These are phyloP conservation scores for Harpegnathos saltator DNA, from an alignment of 1,140 invertebrate genomes.

Conservation along the genomic window DNA sequence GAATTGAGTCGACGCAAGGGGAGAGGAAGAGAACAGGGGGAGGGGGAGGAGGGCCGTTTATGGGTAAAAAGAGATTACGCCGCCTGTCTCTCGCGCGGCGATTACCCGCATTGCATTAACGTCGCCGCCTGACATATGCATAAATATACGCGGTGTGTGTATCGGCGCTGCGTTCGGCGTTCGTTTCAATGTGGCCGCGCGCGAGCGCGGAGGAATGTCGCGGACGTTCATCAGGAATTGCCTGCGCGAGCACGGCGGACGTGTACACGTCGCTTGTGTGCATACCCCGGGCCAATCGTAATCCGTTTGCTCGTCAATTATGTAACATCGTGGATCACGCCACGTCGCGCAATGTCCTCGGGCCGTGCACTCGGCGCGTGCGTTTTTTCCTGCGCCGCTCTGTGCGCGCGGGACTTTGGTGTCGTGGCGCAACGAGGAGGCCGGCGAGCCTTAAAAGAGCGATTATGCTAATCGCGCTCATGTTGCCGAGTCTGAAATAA, in stretches of 20 bases:
- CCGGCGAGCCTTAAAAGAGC: not conserved
- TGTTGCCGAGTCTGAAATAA: not conserved
- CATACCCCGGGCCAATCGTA: conserved; percentile 11
- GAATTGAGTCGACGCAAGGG: not conserved
- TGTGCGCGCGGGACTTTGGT: not conserved
- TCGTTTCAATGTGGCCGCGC: conserved; percentile 18
- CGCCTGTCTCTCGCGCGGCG: conserved; percentile 8
- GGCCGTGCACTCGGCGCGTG: not conserved
- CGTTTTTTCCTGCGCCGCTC: conserved; percentile 28
- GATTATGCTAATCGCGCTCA: not conserved
- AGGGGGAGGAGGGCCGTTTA: conserved; percentile 8
- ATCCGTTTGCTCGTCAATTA: conserved; percentile 57
- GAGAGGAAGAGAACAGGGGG: no score
- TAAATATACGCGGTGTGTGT: conserved; percentile 54
- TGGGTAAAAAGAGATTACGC: conserved; percentile 45
- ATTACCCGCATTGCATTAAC: conserved; percentile 51
- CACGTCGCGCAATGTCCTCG: conserved; percentile 27
- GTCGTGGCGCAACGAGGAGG: not conserved
- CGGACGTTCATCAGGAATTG: conserved; percentile 16
- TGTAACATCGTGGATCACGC: conserved; percentile 32
- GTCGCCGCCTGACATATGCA: conserved; percentile 30
- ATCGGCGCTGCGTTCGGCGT: conserved; percentile 26
- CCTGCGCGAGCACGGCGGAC: conserved; percentile 1
- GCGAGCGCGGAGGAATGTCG: conserved; percentile 23
- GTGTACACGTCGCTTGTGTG: conserved; percentile 16